These are phyloP conservation scores for Melanotus villosus DNA, from an alignment of 2,888 invertebrate genomes.

Conservation along the genomic window DNA sequence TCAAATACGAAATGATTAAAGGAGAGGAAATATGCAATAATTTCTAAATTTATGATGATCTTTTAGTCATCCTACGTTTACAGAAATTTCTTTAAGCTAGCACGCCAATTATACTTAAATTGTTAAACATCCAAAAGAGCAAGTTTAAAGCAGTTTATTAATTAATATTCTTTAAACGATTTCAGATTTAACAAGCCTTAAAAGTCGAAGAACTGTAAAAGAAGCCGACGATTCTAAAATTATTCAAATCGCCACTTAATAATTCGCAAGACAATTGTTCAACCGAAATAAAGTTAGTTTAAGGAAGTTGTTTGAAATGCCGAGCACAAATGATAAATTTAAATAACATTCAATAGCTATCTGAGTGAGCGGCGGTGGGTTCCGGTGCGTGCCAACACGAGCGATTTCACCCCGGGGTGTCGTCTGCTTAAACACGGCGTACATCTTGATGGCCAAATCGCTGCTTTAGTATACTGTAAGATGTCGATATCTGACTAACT, in stretches of 20 bases:
- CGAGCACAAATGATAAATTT: constrained; percentile 57
- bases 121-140: too few species aligned
- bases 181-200: too few species aligned
- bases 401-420: constrained; percentile 67
- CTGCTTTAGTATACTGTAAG: constrained; percentile 64
- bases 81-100: too few species aligned
- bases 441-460: constrained; percentile 68
- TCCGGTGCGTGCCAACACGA: constrained; percentile 64
- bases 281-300: constrained; percentile 41
- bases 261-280: constrained; percentile 32
- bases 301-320: constrained; percentile 48
- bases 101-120: too few species aligned
- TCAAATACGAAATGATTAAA: too few species aligned
- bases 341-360: constrained; percentile 62
- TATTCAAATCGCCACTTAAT: constrained; percentile 8
- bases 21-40: too few species aligned
- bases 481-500: constrained; percentile 65
- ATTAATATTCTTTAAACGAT: too few species aligned
- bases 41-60: too few species aligned
- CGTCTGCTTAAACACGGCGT: constrained; percentile 67
- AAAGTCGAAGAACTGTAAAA: too few species aligned
- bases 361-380: constrained; percentile 57
- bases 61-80: too few species aligned
- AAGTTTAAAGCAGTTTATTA: too few species aligned
- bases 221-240: too few species aligned